Base-by-base conservation (phyloP, 1,140 invertebrate species). In the Patella vulgata region DNA sequence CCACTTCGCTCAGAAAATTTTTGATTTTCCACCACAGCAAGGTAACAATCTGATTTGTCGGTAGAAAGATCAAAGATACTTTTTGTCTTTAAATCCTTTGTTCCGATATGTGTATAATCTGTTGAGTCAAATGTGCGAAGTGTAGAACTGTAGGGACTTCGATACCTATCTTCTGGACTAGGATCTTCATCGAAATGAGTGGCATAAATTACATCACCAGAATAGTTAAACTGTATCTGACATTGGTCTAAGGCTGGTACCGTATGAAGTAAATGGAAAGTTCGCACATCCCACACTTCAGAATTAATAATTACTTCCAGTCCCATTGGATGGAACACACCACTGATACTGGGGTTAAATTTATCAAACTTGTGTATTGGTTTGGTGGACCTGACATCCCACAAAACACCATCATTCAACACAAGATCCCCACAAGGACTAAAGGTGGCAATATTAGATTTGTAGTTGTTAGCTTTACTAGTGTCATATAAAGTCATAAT, bases 271-370 rank as follows among this genome's bases (percentile, higher is more conserved):
- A 99, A 85, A 82, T 97, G 93, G 84, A 95, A 98, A 14, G 95
- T 97, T 62, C 96, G 87, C 8, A 99, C 81, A 83, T 99, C 97
- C 97, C 97, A 99, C 39, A 89, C 85, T 84, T 89, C 87, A 25
- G 87, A 85, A 65, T 88, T 88, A 53, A 87, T 88, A 62, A 89
- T 88, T 71, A 87, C 77, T 68, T 99, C 96, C 40, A 95, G 87
- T 0, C 96, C 96, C 82, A 96, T 97, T 0, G 97, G 96, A 89
- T 99, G 96, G 81, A 99, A 99, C 1, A 96, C 91, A 0, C 97
- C 97, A 78, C 93, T 97, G 23, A 97, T 88, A 39, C 91, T 91
- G 78, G 96, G 91, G 85, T 98, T 98, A 23, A 99, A 88, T 84
- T 99, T 99, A 85, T 99, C 97, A 77, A 99, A 96, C 78, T 98